A percentile compares a stretch with the other conserved stretches of the same genome.
phyloP scores from a whole-genome alignment of 2,888 invertebrate species.

The Scelioninae gen. 1 region DNA sequence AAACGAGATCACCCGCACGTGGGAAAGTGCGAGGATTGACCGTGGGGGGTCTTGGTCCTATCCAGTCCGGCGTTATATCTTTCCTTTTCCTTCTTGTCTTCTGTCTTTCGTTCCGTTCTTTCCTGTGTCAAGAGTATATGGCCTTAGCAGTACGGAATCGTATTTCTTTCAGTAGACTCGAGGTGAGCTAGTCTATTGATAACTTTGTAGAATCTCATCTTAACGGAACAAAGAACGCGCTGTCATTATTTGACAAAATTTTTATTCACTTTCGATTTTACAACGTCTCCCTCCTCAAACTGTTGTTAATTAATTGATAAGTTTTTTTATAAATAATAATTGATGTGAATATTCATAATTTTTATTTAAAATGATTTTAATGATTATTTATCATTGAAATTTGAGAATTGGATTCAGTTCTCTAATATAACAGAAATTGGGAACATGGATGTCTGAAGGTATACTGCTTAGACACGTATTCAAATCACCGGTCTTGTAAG shows the following conservation, averaged over 20 bases:
- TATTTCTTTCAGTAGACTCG: slow-evolving; percentile 79
- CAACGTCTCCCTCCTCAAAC: not conserved
- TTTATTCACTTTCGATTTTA: slow-evolving; percentile 52
- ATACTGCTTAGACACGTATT: slow-evolving; percentile 40
- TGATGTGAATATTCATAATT: too few species aligned
- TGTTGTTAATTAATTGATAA: not conserved
- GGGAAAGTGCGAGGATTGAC: slow-evolving; percentile 84
- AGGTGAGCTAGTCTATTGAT: slow-evolving; percentile 74
- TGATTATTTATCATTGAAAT: too few species aligned
- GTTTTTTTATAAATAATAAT: too few species aligned
- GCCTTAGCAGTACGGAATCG: slow-evolving; percentile 79
- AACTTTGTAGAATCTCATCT: slow-evolving; percentile 70
- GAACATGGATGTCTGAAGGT: not conserved
- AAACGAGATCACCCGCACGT: slow-evolving; percentile 85
- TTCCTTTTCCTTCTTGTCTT: slow-evolving; percentile 72
- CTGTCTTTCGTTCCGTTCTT: slow-evolving; percentile 71
- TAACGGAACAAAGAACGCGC: slow-evolving; percentile 70
- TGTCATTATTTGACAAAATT: slow-evolving; percentile 65
- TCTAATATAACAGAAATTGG: too few species aligned
- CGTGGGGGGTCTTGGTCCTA: slow-evolving; percentile 82
- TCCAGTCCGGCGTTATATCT: slow-evolving; percentile 74
- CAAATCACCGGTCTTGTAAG: slow-evolving; percentile 36
- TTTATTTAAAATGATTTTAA: too few species aligned
- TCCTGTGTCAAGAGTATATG: slow-evolving; percentile 72
- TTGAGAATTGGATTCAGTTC: too few species aligned